A percentile compares a stretch with the other conserved stretches of the same genome.
These are phyloP conservation scores for Styela plicata DNA, from an alignment of 23 tunicate genomes.

Conservation along the genomic window DNA sequence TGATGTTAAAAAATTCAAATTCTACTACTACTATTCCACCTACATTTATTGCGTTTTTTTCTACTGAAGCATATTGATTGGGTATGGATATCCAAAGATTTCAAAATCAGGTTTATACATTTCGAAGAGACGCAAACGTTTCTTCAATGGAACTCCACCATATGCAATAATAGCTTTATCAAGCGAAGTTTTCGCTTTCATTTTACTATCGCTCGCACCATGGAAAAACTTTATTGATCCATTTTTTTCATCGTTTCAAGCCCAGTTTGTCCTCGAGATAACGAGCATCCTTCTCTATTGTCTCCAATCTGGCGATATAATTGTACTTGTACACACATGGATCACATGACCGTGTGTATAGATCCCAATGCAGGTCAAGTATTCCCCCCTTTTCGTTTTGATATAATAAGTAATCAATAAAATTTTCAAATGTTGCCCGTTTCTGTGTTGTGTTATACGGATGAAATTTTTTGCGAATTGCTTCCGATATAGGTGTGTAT, in stretches of 20 bases:
- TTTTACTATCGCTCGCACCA: neutral
- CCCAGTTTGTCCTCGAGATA: neutral
- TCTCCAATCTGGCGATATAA: slow-evolving; percentile 4
- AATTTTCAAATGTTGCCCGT: neutral
- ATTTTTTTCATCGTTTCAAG: neutral
- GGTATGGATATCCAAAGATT: neutral
- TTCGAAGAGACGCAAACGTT: neutral
- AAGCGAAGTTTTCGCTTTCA: neutral
- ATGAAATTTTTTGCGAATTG: neutral
- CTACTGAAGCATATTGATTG: neutral
- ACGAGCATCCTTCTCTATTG: neutral
- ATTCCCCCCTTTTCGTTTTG: neutral
- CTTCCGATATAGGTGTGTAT: neutral
- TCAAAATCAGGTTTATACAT: slow-evolving; percentile 11
- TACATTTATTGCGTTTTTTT: no score
- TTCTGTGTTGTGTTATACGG: neutral
- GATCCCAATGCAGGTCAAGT: neutral
- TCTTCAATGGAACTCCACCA: neutral
- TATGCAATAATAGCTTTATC: neutral
- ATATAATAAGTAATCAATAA: neutral
- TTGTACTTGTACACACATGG: neutral
- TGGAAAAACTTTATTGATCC: neutral
- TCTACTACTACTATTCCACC: no score
- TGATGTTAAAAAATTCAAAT: no score
- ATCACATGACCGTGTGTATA: neutral